Evolutionary conservation across 2,888 invertebrate genomes (phyloP).

Genomic region (Ochropacha duplaris): DNA sequence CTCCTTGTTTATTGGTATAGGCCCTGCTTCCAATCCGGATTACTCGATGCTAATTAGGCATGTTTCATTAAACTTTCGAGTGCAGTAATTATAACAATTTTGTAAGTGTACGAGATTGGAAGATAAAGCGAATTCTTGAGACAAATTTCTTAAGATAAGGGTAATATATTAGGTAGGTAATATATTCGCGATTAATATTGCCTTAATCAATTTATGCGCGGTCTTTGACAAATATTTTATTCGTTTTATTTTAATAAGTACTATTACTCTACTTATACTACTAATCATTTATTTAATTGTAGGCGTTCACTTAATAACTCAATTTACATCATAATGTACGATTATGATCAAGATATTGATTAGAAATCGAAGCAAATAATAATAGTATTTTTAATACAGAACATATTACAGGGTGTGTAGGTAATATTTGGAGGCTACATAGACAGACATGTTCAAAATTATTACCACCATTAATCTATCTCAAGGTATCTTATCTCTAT

Average conservation of each 20-base stretch:
- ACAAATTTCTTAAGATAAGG: not conserved
- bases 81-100: slow-evolving; percentile 28
- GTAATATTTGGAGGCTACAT: not conserved
- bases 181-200: not conserved
- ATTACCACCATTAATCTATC: not conserved
- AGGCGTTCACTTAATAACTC: not conserved
- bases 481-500: not conserved
- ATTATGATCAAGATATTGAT: not conserved
- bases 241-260: not conserved
- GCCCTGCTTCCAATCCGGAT: slow-evolving; percentile 55
- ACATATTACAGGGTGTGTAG: too few species aligned
- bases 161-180: not conserved
- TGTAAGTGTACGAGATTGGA: slow-evolving; percentile 17
- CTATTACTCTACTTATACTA: too few species aligned
- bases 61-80: slow-evolving; percentile 43
- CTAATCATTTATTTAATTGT: not conserved
- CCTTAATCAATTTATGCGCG: not conserved
- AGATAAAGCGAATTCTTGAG: not conserved
- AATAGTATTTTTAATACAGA: too few species aligned
- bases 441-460: not conserved
- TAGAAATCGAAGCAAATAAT: not conserved
- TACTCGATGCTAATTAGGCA: slow-evolving; percentile 55
- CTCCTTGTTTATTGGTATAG: slow-evolving; percentile 71
- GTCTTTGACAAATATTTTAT: not conserved
- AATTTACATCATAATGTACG: not conserved